Evolutionary conservation across 1,140 invertebrate species (phyloP), one percentile per base, ranked within the genome.

Genomic region (Carposina sasakii): DNA sequence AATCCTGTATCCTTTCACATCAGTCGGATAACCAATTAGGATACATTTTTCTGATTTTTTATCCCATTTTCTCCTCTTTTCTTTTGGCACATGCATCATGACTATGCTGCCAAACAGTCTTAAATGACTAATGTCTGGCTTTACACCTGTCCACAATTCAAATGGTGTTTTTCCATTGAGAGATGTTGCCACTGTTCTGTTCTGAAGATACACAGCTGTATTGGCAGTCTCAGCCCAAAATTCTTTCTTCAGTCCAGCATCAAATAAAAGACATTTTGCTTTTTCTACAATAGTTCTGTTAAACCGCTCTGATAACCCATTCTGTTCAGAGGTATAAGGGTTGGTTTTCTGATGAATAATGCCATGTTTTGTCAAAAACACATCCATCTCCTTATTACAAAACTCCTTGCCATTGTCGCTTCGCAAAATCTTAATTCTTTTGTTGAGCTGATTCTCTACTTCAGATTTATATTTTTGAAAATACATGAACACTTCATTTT

Each of bases 291-390:
- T 19, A 2, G 40, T 33, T 13, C 31, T 33, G 15, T 86, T 76
- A 16, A 48, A 51, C 15, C 52, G 5, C 22, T 70, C 49, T 37
- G 51, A 49, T 2, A 60, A 12, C 8, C 79, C 79, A 65, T 88
- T 88, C 53, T 85, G 74, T 48, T 88, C 53, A 12, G 82, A 73
- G 9, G 67, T 81, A 52, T 86, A 86, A 2, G 69, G 48, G 16
- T 67, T 61, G 6, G 62, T 72, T 24, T 42, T 64, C 44, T 81
- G 65, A 59, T 85, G 71, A 1, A 40, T 34, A 19, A 84, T 71
- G 1, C 74, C 70, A 26, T 34, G 9, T 34, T 49, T 22, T 20
- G 58, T 43, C 6, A 66, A 42, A 12, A 63, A 24, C 16, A 41
- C 33, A 10, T 57, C 31, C 16, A 82, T 48, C 19, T 60, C 34